Evolutionary conservation across 2,113 vertebrate genomes (phyloP), one percentile per base, ranked within the genome.

Genomic region (Neopipo cinnamomea): DNA sequence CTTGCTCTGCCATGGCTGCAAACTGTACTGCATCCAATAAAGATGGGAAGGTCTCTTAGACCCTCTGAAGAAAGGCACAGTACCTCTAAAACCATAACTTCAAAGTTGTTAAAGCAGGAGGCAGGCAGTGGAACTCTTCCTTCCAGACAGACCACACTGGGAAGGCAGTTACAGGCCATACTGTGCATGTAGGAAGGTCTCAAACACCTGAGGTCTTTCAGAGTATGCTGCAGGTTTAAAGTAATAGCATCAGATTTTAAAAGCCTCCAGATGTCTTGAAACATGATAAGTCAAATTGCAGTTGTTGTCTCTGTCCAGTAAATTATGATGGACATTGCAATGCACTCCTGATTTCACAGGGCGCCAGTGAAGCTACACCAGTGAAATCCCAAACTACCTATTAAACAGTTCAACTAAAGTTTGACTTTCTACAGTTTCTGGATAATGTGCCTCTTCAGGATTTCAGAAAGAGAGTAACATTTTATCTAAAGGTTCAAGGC

Each of bases 101-200:
- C 39, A 71, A 66, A 80, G 24, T 39, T 88, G 39, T 59, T 85
- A 68, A 63, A 79, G 61, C 68, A 78, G 16, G 18, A 82, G 67
- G 42, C 28, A 85, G 59, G 13, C n/a, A 27, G 24, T 25, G 58
- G 55, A 59, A 47, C 16, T 67, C 62, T 14, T 59, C 30, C 10
- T 42, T 59, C 24, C 53, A 79, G 49, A 42, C 42, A 75, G 7
- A 31, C 21, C 49, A 41, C 0, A 0, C 17, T 1, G 1, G 44
- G 7, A 61, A 9, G 50, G 46, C 46, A 75, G n/a, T 42, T 24
- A 62, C 12, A 41, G 10, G 28, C 31, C 46, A 70, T 23, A 14
- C 9, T 49, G 37, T 39, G 17, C n/a, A 16, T 0, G 3, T 5
- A 22, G 37, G 21, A 82, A 61, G 4, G 13, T 68, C 33, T 90